These are phyloP conservation scores for Trochalopteron elliotii DNA, from an alignment of 2,113 vertebrate genomes.

Conservation along the genomic window DNA sequence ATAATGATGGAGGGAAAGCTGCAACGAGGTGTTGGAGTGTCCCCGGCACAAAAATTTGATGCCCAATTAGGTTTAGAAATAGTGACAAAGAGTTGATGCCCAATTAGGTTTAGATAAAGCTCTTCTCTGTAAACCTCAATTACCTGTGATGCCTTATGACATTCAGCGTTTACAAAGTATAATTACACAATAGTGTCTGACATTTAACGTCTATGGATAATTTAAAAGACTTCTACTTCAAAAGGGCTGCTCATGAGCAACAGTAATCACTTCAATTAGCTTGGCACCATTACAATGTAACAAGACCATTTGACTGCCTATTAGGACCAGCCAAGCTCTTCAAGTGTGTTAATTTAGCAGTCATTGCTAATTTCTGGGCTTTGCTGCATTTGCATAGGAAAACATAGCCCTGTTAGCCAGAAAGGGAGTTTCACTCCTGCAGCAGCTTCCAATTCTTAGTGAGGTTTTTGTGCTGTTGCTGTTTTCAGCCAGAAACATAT, in stretches of 20 bases:
- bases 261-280: constrained; percentile 88
- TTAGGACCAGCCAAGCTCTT: constrained; percentile 87
- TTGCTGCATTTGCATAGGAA: constrained; percentile 83
- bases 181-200: constrained; percentile 89
- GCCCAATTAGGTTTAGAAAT: constrained; percentile 84
- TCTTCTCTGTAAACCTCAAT: constrained; percentile 87
- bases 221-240: constrained; percentile 85
- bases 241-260: constrained; percentile 83
- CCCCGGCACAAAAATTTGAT: constrained; percentile 79
- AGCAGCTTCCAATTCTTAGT: constrained; percentile 68
- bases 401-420: constrained; percentile 78
- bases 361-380: constrained; percentile 85
- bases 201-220: constrained; percentile 86
- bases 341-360: constrained; percentile 87
- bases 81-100: constrained; percentile 85
- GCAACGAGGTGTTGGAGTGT: constrained; percentile 60
- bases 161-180: constrained; percentile 86
- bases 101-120: constrained; percentile 87
- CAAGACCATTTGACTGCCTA: constrained; percentile 87
- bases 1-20: constrained; percentile 5
- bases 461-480: constrained; percentile 58
- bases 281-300: constrained; percentile 89
- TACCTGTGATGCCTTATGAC: constrained; percentile 88
- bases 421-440: constrained; percentile 72
- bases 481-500: constrained; percentile 57